Conservation (phyloP, 2,888 invertebrate genomes). For the Acleris emargana region DNA sequence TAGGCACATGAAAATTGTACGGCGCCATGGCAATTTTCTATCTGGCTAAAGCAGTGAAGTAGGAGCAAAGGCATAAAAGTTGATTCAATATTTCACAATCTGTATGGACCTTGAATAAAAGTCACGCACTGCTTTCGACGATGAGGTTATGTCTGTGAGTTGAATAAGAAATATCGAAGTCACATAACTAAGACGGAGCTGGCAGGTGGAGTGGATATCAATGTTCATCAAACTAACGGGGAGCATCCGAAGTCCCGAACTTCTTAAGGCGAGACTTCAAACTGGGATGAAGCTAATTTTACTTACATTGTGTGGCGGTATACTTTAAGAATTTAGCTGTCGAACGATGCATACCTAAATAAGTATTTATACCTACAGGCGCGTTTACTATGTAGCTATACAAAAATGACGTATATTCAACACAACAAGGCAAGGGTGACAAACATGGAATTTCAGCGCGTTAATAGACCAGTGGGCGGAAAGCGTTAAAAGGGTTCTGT, state of each 20-base stretch:
- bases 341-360: background rate
- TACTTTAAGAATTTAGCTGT: background rate
- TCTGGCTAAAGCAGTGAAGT: constrained; percentile 15
- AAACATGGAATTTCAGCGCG: background rate
- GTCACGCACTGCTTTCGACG: background rate
- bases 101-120: constrained; percentile 12
- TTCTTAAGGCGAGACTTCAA: constrained; percentile 22
- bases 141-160: background rate
- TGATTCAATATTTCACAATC: constrained; percentile 8
- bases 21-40: constrained; percentile 28
- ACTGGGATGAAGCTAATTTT: constrained; percentile 10
- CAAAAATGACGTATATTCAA: background rate
- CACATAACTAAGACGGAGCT: background rate
- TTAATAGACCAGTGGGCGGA: background rate
- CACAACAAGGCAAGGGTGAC: background rate
- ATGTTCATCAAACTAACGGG: constrained; percentile 23
- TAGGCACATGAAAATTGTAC: constrained; percentile 23
- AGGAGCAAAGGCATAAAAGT: constrained; percentile 2
- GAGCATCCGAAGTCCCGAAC: constrained; percentile 12
- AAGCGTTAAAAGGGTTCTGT: background rate
- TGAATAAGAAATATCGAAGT: background rate
- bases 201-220: constrained; percentile 6
- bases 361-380: background rate
- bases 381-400: background rate
- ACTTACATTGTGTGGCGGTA: constrained; percentile 6